Evolutionary conservation across 2,797 vertebrate genomes (phyloP), one percentile per base, ranked within the genome.

Genomic region (Loris lydekkerianus): DNA sequence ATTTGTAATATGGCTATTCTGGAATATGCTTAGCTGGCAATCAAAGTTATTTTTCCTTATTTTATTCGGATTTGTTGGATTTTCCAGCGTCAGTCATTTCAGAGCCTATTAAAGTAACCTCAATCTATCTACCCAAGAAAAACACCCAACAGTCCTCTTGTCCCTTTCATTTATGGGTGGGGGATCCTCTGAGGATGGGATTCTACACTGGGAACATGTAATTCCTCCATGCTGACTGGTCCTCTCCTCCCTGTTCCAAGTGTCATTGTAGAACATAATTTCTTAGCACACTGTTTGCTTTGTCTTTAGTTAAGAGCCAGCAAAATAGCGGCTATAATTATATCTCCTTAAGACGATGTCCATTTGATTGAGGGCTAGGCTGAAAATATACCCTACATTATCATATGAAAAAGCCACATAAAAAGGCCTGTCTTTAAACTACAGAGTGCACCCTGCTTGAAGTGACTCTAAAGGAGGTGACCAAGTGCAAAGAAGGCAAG

Each of bases 321-420:
- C 97, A 97, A 98, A 98, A 98, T 96, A 98, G 95, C 96, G 97
- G 96, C 95, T 98, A 92, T 98, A 98, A 98, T 98, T 98, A 98
- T 98, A 97, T 97, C 98, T 97, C 97, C 96, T 98, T 98, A 98
- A 98, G 97, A 98, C 61, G 95, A 95, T 97, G 96, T 97, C 96
- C 95, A 93, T 98, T 98, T 98, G 97, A 98, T 98, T 97, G 97
- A 96, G 96, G 97, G 77, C 93, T 94, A 96, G 96, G 96, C 97
- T 98, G 98, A 97, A 98, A 98, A 98, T 98, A 98, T 96, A 95
- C 93, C 95, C 96, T 76, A 81, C 67, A 97, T 98, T 98, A 98
- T 97, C 98, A 98, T 98, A 98, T 98, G 98, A 98, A 98, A 98
- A 98, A 98, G 89, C 84, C 93, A 56, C 76, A 96, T 92, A 97